A percentile compares a stretch with the other conserved stretches of the same genome.
phyloP scores from a whole-genome alignment of 2,113 vertebrate genomes.

The Elaphurus davidianus region DNA sequence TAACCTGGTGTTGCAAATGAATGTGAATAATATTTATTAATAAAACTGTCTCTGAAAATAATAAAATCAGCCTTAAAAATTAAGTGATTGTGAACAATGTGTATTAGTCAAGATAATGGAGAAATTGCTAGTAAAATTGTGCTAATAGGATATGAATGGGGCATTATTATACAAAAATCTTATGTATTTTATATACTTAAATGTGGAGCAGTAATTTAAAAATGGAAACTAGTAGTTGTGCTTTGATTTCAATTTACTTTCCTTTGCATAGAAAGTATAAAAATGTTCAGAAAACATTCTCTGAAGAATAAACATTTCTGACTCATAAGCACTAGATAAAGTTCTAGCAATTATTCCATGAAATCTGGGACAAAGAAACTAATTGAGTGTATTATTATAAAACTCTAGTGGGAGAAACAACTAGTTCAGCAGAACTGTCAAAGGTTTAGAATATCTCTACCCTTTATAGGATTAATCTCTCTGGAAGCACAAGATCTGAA shows the following conservation, averaged over 20 bases:
- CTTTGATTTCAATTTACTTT: conserved; percentile 1
- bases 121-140: not conserved
- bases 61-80: not conserved
- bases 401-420: conserved; percentile 50
- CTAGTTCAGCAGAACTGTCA: conserved; percentile 54
- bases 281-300: not conserved
- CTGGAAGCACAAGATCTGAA: conserved; percentile 23
- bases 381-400: conserved; percentile 62
- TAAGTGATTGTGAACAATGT: not conserved
- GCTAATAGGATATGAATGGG: not conserved
- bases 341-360: conserved; percentile 45
- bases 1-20: not conserved
- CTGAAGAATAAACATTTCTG: conserved; percentile 12
- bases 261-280: not conserved
- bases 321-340: conserved; percentile 45
- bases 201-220: not conserved
- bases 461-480: conserved; percentile 32
- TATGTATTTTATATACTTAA: not conserved
- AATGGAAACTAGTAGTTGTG: not conserved
- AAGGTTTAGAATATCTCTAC: conserved; percentile 16
- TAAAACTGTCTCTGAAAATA: not conserved
- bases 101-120: not conserved
- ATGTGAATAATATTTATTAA: not conserved
- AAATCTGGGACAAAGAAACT: conserved; percentile 58
- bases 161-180: not conserved